Conservation (phyloP, 1,140 invertebrate genomes). For the Ganaspis sp. region DNA sequence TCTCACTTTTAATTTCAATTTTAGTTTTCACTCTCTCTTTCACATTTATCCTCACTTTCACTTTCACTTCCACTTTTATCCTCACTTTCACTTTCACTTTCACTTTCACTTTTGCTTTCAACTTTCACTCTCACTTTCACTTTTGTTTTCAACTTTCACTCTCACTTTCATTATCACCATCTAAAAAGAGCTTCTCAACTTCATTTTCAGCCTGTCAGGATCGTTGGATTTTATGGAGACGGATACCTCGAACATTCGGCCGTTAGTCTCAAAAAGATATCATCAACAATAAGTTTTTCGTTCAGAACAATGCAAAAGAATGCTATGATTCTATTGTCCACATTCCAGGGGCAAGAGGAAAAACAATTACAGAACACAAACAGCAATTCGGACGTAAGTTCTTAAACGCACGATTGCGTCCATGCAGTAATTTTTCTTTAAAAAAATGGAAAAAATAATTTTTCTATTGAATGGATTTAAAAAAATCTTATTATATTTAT, state of each 20-base stretch:
- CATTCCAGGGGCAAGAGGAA: conserved; percentile 79
- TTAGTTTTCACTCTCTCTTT: no score
- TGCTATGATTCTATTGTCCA: conserved; percentile 85
- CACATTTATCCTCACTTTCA: no score
- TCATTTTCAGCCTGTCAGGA: conserved; percentile 76
- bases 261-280: conserved; percentile 81
- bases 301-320: conserved; percentile 85
- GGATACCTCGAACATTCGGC: conserved; percentile 87
- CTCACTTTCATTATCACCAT: conserved; percentile 3
- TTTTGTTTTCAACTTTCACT: no score
- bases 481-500: no score
- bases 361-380: conserved; percentile 54
- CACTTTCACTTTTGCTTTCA: background rate
- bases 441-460: no score
- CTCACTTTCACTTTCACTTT: no score
- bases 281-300: conserved; percentile 82
- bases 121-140: no score
- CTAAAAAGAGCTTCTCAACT: background rate
- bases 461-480: no score
- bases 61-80: no score
- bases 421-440: no score
- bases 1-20: background rate
- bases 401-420: no score
- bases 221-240: conserved; percentile 85
- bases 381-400: conserved; percentile 60